A percentile compares a stretch with the other conserved stretches of the same genome.
phyloP scores from a whole-genome alignment of 2,888 invertebrate genomes.

The Caenorhabditis sp. region DNA sequence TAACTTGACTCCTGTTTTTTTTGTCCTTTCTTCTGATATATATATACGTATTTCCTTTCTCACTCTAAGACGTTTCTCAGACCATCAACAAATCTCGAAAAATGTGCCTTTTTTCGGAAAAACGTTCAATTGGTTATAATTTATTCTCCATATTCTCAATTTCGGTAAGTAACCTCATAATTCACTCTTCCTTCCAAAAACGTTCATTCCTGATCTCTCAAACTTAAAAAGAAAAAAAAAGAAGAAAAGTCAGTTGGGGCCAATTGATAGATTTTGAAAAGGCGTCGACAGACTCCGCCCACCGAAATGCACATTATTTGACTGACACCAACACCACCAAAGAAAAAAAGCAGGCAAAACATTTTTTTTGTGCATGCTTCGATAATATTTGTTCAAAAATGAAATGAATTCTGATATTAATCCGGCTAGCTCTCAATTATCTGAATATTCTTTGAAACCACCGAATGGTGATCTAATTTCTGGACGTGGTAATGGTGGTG shows the following conservation, averaged over 20 bases:
- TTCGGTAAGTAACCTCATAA: background rate
- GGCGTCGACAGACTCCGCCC: slow-evolving; percentile 41
- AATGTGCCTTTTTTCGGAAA: background rate
- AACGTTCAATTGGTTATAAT: background rate
- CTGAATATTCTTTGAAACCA: slow-evolving; percentile 18
- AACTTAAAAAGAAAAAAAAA: no score
- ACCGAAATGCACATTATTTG: slow-evolving; percentile 11
- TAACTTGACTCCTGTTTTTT: no score
- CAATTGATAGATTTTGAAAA: slow-evolving; percentile 43
- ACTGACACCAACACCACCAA: slow-evolving; percentile 2
- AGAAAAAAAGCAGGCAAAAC: background rate
- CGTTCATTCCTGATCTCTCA: no score
- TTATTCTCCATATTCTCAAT: background rate
- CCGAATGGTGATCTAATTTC: slow-evolving; percentile 13
- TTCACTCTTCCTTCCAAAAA: background rate
- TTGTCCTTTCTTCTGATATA: background rate
- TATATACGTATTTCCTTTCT: no score
- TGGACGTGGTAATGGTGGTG: background rate
- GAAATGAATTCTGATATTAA: slow-evolving; percentile 30
- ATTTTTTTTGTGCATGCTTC: background rate
- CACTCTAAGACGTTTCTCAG: background rate
- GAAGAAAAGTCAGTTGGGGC: background rate
- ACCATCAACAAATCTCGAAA: no score
- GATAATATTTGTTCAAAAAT: slow-evolving; percentile 2
- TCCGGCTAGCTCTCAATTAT: background rate